phyloP scores from a whole-genome alignment of 2,113 vertebrate genomes.

The Dasyurus viverrinus region DNA sequence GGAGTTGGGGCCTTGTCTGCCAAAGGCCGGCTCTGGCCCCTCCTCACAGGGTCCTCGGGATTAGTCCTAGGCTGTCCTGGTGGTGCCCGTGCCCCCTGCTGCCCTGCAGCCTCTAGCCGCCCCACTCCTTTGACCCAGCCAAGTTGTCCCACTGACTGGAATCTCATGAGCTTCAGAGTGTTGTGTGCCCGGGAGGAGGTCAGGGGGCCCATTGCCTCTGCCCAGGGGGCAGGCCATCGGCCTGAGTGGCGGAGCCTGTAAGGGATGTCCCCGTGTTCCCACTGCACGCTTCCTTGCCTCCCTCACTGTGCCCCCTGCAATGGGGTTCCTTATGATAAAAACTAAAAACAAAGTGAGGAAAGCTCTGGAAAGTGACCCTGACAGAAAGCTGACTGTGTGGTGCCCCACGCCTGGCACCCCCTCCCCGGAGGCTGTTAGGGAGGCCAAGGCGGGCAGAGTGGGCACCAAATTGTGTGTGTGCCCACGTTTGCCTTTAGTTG shows the following conservation, averaged over 20 bases:
- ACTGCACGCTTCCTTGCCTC: too few species aligned
- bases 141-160: not conserved
- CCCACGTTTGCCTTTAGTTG: conserved; percentile 73
- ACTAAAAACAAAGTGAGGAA: not conserved
- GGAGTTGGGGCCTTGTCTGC: not conserved
- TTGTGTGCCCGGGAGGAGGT: too few species aligned
- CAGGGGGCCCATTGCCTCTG: too few species aligned
- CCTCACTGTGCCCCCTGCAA: not conserved
- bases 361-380: too few species aligned
- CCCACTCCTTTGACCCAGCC: too few species aligned
- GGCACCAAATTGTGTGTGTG: not conserved
- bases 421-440: not conserved
- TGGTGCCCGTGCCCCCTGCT: not conserved
- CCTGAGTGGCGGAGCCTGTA: too few species aligned
- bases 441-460: not conserved
- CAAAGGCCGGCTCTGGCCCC: not conserved
- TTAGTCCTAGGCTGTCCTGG: not conserved
- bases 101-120: not conserved
- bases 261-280: too few species aligned
- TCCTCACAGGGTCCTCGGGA: not conserved
- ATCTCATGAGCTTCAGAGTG: not conserved
- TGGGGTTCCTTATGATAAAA: not conserved
- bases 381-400: too few species aligned
- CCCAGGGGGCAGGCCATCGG: too few species aligned
- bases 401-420: too few species aligned